Evolutionary conservation across 1,140 invertebrate genomes (phyloP).

Genomic region (Cyclina sinensis): DNA sequence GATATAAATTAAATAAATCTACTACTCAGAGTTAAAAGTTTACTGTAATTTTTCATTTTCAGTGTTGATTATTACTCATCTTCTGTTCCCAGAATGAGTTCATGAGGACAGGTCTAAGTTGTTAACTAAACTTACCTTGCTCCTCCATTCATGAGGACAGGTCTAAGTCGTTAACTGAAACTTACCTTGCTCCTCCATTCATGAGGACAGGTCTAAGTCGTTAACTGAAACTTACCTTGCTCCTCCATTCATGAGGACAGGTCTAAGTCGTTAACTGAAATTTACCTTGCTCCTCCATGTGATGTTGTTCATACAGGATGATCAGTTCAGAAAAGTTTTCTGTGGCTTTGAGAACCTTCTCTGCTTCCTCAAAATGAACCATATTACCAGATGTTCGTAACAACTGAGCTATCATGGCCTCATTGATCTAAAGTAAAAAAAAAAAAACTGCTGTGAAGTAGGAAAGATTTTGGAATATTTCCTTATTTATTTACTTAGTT

Average conservation of each 20-base stretch:
- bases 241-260: neutral
- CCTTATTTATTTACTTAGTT: too few species aligned
- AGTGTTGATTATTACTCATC: too few species aligned
- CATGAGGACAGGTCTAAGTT: neutral
- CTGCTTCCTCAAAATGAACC: slow-evolving; percentile 22
- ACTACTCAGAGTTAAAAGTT: too few species aligned
- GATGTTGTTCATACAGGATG: slow-evolving; percentile 40
- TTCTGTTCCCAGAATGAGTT: too few species aligned
- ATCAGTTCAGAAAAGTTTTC: slow-evolving; percentile 5
- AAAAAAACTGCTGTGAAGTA: too few species aligned
- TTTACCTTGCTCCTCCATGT: slow-evolving; percentile 26
- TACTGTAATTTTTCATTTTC: too few species aligned
- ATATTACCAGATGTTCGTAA: slow-evolving; percentile 20
- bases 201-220: neutral
- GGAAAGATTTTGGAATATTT: too few species aligned
- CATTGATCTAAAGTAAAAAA: slow-evolving; percentile 18
- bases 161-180: neutral
- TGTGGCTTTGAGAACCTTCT: slow-evolving; percentile 3
- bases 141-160: neutral
- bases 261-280: neutral
- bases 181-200: neutral
- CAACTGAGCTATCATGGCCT: neutral
- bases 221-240: neutral
- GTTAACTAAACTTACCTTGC: neutral
- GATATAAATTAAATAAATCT: too few species aligned